Base-by-base conservation (phyloP, 2,888 invertebrate genomes). In the Hemicrepidius hirtus region DNA sequence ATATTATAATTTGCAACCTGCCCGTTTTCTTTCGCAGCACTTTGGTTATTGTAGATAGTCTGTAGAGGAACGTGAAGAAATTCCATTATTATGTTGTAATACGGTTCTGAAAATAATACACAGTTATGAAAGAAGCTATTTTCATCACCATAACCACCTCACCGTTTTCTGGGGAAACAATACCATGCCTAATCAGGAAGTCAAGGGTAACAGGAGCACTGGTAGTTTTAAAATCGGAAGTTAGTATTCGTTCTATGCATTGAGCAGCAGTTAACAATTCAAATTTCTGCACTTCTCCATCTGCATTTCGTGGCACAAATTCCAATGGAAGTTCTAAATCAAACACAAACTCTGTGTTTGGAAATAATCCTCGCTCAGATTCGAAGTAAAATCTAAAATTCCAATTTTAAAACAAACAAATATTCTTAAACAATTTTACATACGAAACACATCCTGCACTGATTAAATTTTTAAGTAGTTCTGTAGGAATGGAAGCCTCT, bases 281-380 rank as follows among this genome's bases (percentile, higher is more conserved):
- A 87, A 98, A 98, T 71, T 92, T 93, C 85, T 96, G 96, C 32
- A 97, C 97, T 88, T 98, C 98, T 12, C 97, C 97, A 86, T 98
- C 98, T 35, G 95, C 93, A 87, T 97, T 97, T 81, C 92, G 92
- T n/a, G 98, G 98, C 77, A 92, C 88, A 87, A 98, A 98, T 84
- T 96, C 96, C 65, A 92, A 85, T 13, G 98, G 97, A 80, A 98
- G 88, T 87, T 97, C 96, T 79, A 98, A 88, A 86, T 98, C 98
- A 85, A 94, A 97, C 21, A 97, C 94, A 86, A 96, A 97, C 85
- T 97, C 96, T 3, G 96, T 97, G 85, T 98, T 97, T 13, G 98
- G 97, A 83, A 97, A 97, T 41, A 98, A 87, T 0, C 98, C 98
- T 81, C 96, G 90, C 85, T 97, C 96, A 85, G 96, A 96, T 87